phyloP scores from a whole-genome alignment of 2,797 vertebrate species.

The Sitta carolinensis region DNA sequence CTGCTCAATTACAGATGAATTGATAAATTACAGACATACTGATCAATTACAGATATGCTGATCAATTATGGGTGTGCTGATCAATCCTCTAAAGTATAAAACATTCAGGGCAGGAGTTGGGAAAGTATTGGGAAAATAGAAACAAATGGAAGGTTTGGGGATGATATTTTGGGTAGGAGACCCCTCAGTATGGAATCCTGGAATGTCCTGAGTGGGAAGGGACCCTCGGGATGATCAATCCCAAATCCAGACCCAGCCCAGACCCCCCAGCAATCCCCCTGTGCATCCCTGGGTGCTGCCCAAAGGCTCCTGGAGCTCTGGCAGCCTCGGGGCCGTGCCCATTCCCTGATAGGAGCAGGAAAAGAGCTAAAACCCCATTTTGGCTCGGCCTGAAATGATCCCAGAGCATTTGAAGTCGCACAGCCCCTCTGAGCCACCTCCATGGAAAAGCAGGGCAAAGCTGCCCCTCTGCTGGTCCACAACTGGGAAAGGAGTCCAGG shows the following conservation, averaged over 20 bases:
- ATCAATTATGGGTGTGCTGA: neutral
- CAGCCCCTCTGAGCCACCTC: neutral
- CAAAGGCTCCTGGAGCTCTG: neutral
- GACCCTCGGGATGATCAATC: neutral
- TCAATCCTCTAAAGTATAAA: neutral
- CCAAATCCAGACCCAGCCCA: neutral
- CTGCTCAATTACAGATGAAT: rapidly evolving
- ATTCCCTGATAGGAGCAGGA: neutral
- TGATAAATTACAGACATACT: rapidly evolving
- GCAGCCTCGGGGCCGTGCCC: neutral
- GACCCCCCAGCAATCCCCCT: neutral
- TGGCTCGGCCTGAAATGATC: rapidly evolving
- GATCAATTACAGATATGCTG: neutral
- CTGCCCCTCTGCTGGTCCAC: neutral
- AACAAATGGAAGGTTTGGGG: neutral
- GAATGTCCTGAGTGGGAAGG: neutral
- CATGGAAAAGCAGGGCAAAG: neutral
- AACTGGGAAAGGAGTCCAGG: neutral
- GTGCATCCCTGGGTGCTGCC: neutral
- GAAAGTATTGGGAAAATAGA: neutral
- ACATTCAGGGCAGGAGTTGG: neutral
- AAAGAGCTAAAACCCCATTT: neutral
- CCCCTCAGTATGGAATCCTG: rapidly evolving
- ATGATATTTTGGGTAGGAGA: neutral
- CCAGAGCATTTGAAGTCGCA: neutral